Base-by-base conservation (phyloP, 2,797 vertebrate genomes). In the Chanos chanos region DNA sequence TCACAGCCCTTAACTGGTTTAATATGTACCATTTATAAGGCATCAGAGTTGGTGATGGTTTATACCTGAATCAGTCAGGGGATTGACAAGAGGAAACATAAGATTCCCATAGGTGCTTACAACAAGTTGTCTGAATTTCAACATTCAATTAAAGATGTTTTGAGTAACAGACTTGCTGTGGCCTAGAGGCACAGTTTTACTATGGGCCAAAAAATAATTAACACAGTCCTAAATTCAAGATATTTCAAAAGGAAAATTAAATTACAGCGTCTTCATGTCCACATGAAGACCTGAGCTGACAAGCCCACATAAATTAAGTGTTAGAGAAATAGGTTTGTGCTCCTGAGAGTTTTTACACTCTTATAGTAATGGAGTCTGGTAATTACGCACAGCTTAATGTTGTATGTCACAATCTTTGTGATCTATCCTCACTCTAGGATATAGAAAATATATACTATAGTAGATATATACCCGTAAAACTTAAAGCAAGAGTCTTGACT, bases 181-280 rank as follows among this genome's bases (percentile, higher is more conserved):
- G 83, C 83, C 83, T 33, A 40, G 64, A 67, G 83, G 74, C 66
- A 50, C 22, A 5, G 33, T 67, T 56, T 61, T 21, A 76, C 54
- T 71, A 71, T 77, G 61, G 64, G 70, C 66, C 12, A 44, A 41
- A 51, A 19, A 30, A 69, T 79, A 80, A 84, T 84, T 78, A 84
- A 77, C 16, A 63, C 24, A 66, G 33, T 36, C 56, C 48, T 41
- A 43, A 76, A 69, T 66, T 66, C 41, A 66, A 56, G 9, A 28
- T 28, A 49, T 55, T 40, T n/a, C 47, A 34, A 48, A 37, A 30
- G 22, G n/a, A 9, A 56, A 71, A 73, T 44, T 64, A 53, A 70
- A 70, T 74, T 61, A 65, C 27, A 54, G 40, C 12, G 22, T 69
- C 31, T 43, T 30, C 68, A 27, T 65, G 75, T 73, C 76, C 72